Base-by-base conservation (phyloP, 1,140 invertebrate genomes). In the Dendroctonus ponderosae region DNA sequence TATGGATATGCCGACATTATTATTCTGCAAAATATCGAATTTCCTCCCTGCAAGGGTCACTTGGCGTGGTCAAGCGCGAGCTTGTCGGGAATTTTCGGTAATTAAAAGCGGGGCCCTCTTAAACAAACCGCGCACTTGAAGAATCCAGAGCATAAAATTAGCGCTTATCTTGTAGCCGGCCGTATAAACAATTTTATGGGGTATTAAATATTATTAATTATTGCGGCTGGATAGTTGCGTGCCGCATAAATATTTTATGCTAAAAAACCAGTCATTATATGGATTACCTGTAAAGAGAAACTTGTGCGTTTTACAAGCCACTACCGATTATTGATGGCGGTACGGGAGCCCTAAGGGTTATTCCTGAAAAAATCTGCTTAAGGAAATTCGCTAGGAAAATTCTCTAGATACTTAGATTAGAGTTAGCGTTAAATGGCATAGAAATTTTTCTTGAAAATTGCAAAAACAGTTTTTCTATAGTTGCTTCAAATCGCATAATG, bases 151-250 rank as follows among this genome's bases (percentile, higher is more conserved):
- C 65, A 67, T 67, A 67, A 67, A 67, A 67, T 67, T 67, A 60
- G 65, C 49, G 53, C 57, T 61, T 61, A 67, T 67, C 58, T 61
- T 67, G 65, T 67, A 61, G 57, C 65, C 26, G 46, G 48, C 57
- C 51, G 14, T 67, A 67, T 58, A 66, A 67, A 67, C 65, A 67
- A 67, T 67, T 67, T 67, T 67, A 67, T 67, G 50, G 65, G 65
- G 65, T 67, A 67, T 67, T 67, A 67, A 67, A 67, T 67, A 67
- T 67, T 67, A 67, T 67, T 67, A 67, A 67, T 67, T 67, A 60
- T 67, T 67, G 46, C 57, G 46, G 59, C 63, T 56, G 58, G 57
- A 67, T 61, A 67, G 65, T 67, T 67, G 65, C 65, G 65, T 67
- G 65, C 58, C 57, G 14, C 58, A 52, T 67, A 67, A 67, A 67